Evolutionary conservation across 2,113 vertebrate species (phyloP).

Genomic region (Mustela nigripes): DNA sequence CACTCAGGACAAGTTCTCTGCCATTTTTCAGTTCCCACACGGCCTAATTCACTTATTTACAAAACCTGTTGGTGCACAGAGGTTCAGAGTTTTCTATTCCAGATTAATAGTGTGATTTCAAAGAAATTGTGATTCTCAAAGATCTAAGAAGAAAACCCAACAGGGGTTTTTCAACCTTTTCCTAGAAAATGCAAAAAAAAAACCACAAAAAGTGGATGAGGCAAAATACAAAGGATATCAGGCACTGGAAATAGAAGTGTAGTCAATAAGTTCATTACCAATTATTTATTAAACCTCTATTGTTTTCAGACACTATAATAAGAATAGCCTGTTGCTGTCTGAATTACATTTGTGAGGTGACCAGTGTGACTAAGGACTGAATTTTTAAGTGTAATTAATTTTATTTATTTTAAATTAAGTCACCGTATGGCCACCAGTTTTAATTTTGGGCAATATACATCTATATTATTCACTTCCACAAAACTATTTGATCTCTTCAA

Average conservation of each 20-base stretch:
- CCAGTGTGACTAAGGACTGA: not conserved
- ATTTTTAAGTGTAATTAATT: not conserved
- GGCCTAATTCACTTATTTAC: not conserved
- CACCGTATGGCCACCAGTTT: not conserved
- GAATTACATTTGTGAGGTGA: not conserved
- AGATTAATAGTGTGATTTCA: not conserved
- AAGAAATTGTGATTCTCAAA: not conserved
- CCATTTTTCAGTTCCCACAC: not conserved
- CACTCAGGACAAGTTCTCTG: not conserved
- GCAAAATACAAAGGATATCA: not conserved
- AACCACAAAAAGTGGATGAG: not conserved
- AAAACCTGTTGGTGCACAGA: not conserved
- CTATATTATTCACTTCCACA: not conserved
- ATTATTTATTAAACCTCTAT: not conserved
- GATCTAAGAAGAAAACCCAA: not conserved
- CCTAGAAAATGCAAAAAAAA: not conserved
- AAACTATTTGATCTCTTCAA: not conserved
- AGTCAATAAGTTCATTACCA: not conserved
- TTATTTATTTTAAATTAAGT: slow-evolving; percentile 2
- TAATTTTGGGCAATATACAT: not conserved
- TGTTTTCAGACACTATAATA: not conserved
- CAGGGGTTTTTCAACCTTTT: not conserved
- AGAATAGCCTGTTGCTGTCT: not conserved
- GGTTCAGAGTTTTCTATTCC: not conserved
- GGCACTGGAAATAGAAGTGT: not conserved